Conservation (phyloP, 2,797 vertebrate species). For the Falco biarmicus region DNA sequence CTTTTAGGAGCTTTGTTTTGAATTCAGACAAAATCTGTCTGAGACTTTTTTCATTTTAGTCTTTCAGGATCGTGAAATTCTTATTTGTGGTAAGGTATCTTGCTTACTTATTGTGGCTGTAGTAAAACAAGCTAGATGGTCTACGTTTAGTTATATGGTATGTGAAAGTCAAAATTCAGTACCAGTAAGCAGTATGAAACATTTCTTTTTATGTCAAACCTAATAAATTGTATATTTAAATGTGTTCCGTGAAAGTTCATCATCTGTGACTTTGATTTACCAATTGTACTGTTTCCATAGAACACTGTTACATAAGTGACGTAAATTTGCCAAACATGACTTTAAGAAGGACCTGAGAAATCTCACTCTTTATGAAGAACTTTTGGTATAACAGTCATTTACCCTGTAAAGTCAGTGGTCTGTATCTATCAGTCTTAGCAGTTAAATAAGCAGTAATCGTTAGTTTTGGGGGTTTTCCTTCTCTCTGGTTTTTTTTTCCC, state of each 20-base stretch:
- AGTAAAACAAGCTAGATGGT: not conserved
- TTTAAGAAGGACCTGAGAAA: not conserved
- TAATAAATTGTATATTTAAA: not conserved
- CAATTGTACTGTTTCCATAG: not conserved
- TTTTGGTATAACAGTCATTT: not conserved
- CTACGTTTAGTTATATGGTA: not conserved
- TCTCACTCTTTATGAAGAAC: not conserved
- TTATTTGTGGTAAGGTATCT: not conserved
- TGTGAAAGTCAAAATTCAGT: not conserved
- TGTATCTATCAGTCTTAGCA: not conserved
- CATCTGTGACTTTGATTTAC: not conserved
- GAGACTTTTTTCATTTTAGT: not conserved
- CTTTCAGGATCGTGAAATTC: not conserved
- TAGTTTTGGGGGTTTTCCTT: not conserved
- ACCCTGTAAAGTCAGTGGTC: not conserved
- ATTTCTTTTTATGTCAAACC: not conserved
- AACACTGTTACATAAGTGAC: not conserved
- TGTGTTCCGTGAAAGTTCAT: not conserved
- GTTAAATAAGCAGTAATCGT: not conserved
- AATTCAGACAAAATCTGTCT: not conserved
- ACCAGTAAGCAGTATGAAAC: not conserved
- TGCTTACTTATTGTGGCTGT: not conserved
- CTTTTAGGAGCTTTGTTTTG: not conserved
- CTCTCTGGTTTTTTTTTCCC: accelerated
- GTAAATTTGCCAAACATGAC: not conserved